Evolutionary conservation across 2,113 vertebrate species (phyloP).

Genomic region (Eonycteris spelaea): DNA sequence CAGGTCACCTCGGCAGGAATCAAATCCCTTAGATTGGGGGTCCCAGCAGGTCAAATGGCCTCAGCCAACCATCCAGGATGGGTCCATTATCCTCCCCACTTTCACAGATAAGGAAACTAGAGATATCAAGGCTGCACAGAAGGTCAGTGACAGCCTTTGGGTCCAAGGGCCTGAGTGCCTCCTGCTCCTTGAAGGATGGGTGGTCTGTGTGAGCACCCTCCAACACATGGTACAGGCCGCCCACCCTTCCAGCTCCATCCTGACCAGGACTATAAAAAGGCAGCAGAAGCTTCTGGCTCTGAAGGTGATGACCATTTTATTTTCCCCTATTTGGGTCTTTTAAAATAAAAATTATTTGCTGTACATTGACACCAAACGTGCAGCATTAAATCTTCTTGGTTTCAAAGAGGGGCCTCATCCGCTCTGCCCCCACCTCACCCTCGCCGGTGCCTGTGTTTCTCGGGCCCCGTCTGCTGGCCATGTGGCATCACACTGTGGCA

Average conservation of each 20-base stretch:
- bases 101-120: neutral
- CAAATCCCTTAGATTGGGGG: neutral
- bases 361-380: neutral
- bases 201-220: neutral
- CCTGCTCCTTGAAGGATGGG: neutral
- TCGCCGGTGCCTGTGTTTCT: neutral
- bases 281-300: neutral
- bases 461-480: neutral
- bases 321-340: neutral
- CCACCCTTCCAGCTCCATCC: neutral
- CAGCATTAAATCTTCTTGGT: rapidly evolving
- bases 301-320: neutral
- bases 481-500: neutral
- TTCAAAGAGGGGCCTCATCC: neutral
- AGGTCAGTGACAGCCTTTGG: neutral
- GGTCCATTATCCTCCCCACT: neutral
- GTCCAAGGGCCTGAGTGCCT: rapidly evolving
- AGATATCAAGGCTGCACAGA: neutral
- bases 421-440: neutral
- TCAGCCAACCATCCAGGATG: neutral
- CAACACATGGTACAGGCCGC: too few species aligned
- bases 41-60: neutral
- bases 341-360: neutral
- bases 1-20: neutral
- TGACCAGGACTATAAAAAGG: neutral